Percentiles rank a stretch among this genome's conserved stretches.
Conservation (phyloP, 2,888 invertebrate genomes). For the Cataglyphis rosenhaueri region DNA sequence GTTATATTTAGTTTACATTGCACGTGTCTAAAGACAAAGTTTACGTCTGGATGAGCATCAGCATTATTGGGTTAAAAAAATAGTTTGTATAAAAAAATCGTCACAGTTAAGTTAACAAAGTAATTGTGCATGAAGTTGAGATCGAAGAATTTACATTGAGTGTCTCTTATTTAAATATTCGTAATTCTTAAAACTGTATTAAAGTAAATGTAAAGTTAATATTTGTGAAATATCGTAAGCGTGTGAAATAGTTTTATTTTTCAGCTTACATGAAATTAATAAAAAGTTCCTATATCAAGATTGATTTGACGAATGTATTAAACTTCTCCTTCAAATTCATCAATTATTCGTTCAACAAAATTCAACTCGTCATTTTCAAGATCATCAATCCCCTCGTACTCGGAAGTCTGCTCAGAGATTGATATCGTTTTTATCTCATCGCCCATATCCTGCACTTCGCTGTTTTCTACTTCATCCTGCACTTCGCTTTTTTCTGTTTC, state of each 20-base stretch:
- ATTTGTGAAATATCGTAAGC: not conserved
- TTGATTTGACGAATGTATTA: not conserved
- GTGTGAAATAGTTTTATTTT: not conserved
- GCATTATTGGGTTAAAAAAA: slow-evolving; percentile 42
- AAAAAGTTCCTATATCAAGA: not conserved
- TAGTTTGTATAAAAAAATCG: slow-evolving; percentile 28
- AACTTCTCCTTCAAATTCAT: not conserved
- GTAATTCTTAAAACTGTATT: not conserved
- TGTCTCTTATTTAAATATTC: slow-evolving; percentile 14
- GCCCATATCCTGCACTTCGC: slow-evolving; percentile 8
- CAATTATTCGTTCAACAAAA: not conserved
- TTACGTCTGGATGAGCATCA: slow-evolving; percentile 30
- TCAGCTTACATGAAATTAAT: not conserved
- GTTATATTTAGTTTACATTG: slow-evolving; percentile 44
- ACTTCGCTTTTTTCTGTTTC: not conserved
- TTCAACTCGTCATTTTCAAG: not conserved
- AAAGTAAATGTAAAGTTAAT: not conserved
- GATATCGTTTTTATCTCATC: slow-evolving; percentile 16
- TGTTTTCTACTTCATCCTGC: slow-evolving; percentile 8
- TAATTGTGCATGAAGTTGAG: slow-evolving; percentile 19
- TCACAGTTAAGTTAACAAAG: slow-evolving; percentile 38
- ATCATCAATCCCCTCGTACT: slow-evolving; percentile 8
- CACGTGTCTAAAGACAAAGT: slow-evolving; percentile 42
- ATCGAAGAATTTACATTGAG: slow-evolving; percentile 18
- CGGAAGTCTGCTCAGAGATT: not conserved